Evolutionary conservation across 2,888 invertebrate genomes (phyloP), one percentile per base, ranked within the genome.

Genomic region (Antitype chi): DNA sequence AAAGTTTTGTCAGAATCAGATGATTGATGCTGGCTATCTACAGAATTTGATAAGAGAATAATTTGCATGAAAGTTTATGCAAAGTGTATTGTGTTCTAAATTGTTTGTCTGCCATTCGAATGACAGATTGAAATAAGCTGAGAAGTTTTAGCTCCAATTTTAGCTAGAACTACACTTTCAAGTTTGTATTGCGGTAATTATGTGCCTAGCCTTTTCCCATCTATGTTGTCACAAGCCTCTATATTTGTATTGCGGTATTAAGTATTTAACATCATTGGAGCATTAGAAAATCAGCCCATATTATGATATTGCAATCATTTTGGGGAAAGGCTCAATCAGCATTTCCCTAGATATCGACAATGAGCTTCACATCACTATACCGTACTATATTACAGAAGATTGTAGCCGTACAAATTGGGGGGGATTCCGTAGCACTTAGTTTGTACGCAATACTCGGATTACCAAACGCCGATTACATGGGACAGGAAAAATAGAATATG

Each of bases 361-460:
- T 49, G 28, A 13, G 0, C 9, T 53, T 20, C 23, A 32, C 84
- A 73, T 69, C 80, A 66, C 85, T 81, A 73, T 5, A 57, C 20
- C 43, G n/a, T 52, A 3, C 25, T 47, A 43, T 70, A 52, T 25
- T 49, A 52, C 11, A 59, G 59, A 66, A 71, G 32, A 68, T 43
- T 71, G 15, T 64, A 55, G 8, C 25, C 25, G 55, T 55, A 67
- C 53, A 80, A 62, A 52, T 80, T 79, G 59, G n/a, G 69, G 60
- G 64, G 80, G 69, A 70, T 72, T 72, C 64, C 66, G n/a, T 57
- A 69, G 49, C 47, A 52, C 49, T 74, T 53, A n/a, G 28, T 59
- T 67, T 63, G 28, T 75, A 63, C 69, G 67, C 70, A 81, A 28
- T 70, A 69, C 73, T 87, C 67, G 66, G 76, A 86, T 87, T 87